Evolutionary conservation across 2,888 invertebrate genomes (phyloP), one percentile per base, ranked within the genome.

Genomic region (Aelia acuminata): DNA sequence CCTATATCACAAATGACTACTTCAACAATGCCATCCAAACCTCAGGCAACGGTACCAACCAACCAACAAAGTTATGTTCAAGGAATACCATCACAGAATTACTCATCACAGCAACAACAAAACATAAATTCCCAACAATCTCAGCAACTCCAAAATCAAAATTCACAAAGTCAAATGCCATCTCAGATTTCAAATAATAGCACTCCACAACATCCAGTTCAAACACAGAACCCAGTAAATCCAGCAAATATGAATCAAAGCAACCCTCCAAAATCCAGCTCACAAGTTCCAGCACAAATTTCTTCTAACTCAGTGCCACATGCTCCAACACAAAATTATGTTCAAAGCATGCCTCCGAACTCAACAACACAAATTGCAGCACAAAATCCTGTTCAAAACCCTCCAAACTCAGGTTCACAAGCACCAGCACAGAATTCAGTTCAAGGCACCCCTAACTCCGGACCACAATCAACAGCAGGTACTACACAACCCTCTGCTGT

Each of bases 401-500:
- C 63, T 8, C 63, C 47, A 70, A 70, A 35, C 35, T 70, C 63
- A 35, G 63, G 18, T 31, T 39, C 63, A 35, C 63, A 70, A 70
- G 39, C 57, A 3, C 57, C 85, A 31, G 43, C 57, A 39, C 57
- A 31, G 35, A 80, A 80, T 80, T 47, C 39, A 35, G 43, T 39
- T 43, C 80, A 80, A 15, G 43, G n/a, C n/a, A 80, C 3, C 43
- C n/a, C 22, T 13, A 43, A 47, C 43, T 80, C 80, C n/a, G 80
- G 80, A n/a, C 43, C 80, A 80, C 80, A 80, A 39, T 22, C 70
- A 35, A 31, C 89, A 75, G 48, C 57, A 57, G 18, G 88, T 47
- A 31, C 89, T n/a, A 43, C 50, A 63, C 87, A 84, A 22, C 84
- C 89, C 11, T 87, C 84, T n/a, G 84, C 89, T 47, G 35, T 89